Evolutionary conservation across 2,797 vertebrate species (phyloP).

Genomic region (Nyctibius grandis): DNA sequence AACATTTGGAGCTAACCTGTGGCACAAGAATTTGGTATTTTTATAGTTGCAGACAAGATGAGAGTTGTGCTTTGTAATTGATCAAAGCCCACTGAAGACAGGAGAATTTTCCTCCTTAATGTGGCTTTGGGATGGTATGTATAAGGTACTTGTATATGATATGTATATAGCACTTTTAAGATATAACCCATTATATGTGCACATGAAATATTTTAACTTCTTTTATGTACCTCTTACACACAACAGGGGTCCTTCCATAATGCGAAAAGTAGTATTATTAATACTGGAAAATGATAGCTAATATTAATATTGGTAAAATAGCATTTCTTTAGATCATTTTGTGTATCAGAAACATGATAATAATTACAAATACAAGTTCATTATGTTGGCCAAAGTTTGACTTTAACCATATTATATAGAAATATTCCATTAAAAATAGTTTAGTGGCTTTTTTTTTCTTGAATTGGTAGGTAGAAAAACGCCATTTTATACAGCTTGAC

Average conservation of each 20-base stretch:
- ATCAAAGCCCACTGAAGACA: background rate
- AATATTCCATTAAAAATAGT: background rate
- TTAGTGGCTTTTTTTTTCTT: background rate
- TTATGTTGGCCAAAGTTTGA: background rate
- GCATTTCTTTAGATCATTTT: background rate
- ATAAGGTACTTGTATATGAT: background rate
- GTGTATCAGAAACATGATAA: background rate
- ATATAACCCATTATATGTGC: background rate
- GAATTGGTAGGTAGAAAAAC: background rate
- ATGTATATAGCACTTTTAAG: background rate
- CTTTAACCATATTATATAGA: background rate
- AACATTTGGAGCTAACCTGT: background rate
- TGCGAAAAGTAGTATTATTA: background rate
- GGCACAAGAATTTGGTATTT: background rate
- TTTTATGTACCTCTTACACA: background rate
- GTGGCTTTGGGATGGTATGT: background rate
- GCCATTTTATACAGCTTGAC: background rate
- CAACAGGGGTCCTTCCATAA: background rate
- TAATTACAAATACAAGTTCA: background rate
- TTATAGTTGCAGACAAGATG: background rate
- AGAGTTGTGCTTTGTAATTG: background rate
- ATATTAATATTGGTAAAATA: too few species aligned
- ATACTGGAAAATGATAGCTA: background rate
- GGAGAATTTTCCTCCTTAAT: background rate
- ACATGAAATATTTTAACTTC: background rate